These are phyloP conservation scores for Athalia circularis DNA, from an alignment of 2,888 invertebrate species.

Conservation along the genomic window DNA sequence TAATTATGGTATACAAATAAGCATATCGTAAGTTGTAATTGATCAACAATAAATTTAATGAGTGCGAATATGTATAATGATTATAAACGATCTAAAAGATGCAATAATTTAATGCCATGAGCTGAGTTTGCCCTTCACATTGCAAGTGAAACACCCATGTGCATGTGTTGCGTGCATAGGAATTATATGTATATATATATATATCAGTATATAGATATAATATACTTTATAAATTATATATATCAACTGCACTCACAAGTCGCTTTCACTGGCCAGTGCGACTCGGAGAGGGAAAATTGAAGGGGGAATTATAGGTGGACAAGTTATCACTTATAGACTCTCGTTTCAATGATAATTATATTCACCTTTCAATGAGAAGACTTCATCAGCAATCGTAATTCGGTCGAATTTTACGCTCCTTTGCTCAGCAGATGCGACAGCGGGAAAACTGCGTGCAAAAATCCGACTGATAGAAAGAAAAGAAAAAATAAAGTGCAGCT, in stretches of 20 bases:
- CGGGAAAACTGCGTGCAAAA: no score
- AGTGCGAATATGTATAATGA: neutral
- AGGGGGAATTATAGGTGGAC: slow-evolving; percentile 21
- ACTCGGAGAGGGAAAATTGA: slow-evolving; percentile 10
- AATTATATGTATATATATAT: neutral
- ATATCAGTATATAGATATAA: neutral
- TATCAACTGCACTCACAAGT: neutral
- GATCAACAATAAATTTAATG: slow-evolving; percentile 10
- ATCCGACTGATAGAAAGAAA: no score
- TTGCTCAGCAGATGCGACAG: no score
- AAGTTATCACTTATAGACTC: neutral
- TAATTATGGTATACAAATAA: neutral
- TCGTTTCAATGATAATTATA: neutral
- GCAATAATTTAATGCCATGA: neutral
- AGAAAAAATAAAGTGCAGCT: no score
- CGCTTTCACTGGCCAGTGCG: slow-evolving; percentile 42
- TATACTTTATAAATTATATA: neutral
- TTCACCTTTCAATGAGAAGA: neutral
- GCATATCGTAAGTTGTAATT: neutral
- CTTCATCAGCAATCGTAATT: neutral
- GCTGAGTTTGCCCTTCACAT: slow-evolving; percentile 24
- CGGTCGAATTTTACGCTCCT: no score
- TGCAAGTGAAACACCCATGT: slow-evolving; percentile 17
- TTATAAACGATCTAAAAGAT: neutral
- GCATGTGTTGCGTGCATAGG: neutral